Base-by-base conservation (phyloP, 2,888 invertebrate species). In the Drosophila atripex region DNA sequence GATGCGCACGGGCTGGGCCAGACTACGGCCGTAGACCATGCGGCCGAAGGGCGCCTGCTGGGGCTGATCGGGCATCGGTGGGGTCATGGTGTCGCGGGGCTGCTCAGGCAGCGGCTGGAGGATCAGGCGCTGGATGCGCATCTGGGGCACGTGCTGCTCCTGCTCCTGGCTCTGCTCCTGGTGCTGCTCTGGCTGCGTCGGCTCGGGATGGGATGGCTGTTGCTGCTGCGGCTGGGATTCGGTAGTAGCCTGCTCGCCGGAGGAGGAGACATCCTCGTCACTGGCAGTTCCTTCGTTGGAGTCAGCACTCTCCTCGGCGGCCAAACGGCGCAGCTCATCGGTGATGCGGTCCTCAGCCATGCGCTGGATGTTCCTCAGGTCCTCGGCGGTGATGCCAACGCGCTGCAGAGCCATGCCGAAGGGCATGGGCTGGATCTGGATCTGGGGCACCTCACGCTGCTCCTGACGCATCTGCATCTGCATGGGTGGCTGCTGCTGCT, bases 1-100 rank as follows among this genome's bases (percentile, higher is more conserved):
- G 92, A 93, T 75, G 91, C 93, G 83, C 90, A 93, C 79, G 88
- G 93, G 84, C 56, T 89, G 89, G 39, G 90, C 89, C 75, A 92
- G 92, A 73, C 91, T 92, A 55, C 92, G 92, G 66, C 91, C 92
- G 38, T 90, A 92, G 64, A 91, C 89, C 63, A 89, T 91, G 75
- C 92, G 92, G 39, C 91, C 88, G 66, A 90, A 91, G 69, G 89
- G 89, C 79, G 91, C 75, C 70, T 86, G 90, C 56, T 89, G 83
- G 61, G 89, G 87, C 75, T 90, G 90, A 69, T 91, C 90, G 61
- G 92, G 82, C 90, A 91, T 89, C 74, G 89, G 90, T 65, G 91
- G 90, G 45, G 89, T 89, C 89, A 91, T 91, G 50, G 90, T 91
- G 54, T 90, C 90, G 61, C 88, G 89, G 55, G 89, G 90, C 79